Evolutionary conservation across 2,888 invertebrate species (phyloP).

Genomic region (Melinaea menophilus): DNA sequence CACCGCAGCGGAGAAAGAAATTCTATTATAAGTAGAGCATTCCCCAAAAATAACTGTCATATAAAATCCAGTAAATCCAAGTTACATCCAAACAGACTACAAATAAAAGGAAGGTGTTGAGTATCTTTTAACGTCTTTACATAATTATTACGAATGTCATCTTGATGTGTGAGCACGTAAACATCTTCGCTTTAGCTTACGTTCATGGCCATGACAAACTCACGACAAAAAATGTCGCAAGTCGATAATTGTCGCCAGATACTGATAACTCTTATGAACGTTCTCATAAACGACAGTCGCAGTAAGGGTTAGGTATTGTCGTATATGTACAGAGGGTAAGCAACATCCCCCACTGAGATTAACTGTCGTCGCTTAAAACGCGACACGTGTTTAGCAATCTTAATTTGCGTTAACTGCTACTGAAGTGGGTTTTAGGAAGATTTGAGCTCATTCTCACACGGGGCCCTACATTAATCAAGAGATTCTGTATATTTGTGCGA

Average conservation of each 20-base stretch:
- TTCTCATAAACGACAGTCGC: constrained; percentile 1
- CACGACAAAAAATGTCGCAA: constrained; percentile 1
- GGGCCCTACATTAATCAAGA: constrained; percentile 31
- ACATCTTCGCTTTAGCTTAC: constrained; percentile 11
- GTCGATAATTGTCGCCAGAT: background rate
- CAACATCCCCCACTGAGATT: constrained; percentile 46
- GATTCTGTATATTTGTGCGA: constrained; percentile 22
- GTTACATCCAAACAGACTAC: background rate
- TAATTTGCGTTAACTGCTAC: constrained; percentile 44
- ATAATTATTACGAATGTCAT: constrained; percentile 8
- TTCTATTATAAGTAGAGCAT: background rate
- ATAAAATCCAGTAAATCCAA: background rate
- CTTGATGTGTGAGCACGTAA: constrained; percentile 9
- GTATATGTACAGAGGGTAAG: constrained; percentile 5
- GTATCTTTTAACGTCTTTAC: constrained; percentile 6
- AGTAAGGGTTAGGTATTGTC: constrained; percentile 1
- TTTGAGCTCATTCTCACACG: constrained; percentile 35
- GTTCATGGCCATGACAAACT: background rate
- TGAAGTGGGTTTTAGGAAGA: constrained; percentile 35
- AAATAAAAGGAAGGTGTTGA: constrained; percentile 6
- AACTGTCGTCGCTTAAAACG: constrained; percentile 45
- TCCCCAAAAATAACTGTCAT: background rate
- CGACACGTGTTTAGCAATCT: constrained; percentile 56
- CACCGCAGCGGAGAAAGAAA: background rate
- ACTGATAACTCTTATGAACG: background rate